phyloP scores from a whole-genome alignment of 2,888 invertebrate genomes.

The Litoditis marina region DNA sequence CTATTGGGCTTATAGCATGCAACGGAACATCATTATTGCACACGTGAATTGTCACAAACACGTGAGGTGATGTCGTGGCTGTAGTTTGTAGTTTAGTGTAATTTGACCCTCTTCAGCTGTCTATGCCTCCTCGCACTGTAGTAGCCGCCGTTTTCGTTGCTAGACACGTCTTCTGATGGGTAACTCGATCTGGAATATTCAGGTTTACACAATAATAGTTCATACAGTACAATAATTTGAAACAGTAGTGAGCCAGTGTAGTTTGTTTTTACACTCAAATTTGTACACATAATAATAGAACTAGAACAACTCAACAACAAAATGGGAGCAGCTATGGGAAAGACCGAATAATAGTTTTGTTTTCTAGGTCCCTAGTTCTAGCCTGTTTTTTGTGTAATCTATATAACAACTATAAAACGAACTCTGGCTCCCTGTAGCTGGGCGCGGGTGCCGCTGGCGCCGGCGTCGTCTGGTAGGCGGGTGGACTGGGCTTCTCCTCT shows the following conservation, averaged over 20 bases:
- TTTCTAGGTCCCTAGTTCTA: background rate
- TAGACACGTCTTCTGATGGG: too few species aligned
- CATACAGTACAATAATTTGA: too few species aligned
- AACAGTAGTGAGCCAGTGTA: too few species aligned
- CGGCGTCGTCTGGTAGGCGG: background rate
- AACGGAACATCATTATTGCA: background rate
- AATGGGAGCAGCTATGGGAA: too few species aligned
- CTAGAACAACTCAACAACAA: too few species aligned
- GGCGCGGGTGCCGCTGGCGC: background rate
- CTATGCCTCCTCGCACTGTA: slow-evolving; percentile 17
- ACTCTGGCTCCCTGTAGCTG: background rate
- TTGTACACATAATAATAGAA: too few species aligned
- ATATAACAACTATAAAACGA: too few species aligned
- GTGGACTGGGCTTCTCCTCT: slow-evolving; percentile 23
- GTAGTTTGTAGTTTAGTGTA: background rate
- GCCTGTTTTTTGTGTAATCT: background rate
- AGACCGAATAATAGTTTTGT: too few species aligned
- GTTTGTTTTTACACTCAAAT: too few species aligned
- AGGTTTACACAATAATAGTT: too few species aligned
- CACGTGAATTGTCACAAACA: background rate
- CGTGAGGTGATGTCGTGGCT: background rate
- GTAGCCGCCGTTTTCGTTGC: slow-evolving; percentile 14
- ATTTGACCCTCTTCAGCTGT: slow-evolving; percentile 4
- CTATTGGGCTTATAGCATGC: background rate
- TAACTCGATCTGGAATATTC: too few species aligned